A percentile compares a stretch with the other conserved stretches of the same genome.
Evolutionary conservation across 2,888 invertebrate genomes (phyloP).

Genomic region (Ichneumoninae sp.): DNA sequence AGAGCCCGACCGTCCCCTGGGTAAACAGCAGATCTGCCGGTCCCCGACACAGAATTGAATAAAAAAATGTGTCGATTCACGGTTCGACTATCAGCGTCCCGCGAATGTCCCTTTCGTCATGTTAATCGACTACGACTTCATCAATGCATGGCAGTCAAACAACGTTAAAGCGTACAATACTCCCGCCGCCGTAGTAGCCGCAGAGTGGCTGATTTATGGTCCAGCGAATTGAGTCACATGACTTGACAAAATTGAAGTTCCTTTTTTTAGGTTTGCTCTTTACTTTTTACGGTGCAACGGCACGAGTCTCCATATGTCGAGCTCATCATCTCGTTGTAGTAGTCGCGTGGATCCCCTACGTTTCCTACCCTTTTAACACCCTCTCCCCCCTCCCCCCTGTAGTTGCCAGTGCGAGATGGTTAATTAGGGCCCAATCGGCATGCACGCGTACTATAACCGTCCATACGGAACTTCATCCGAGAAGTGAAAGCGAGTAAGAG

Average conservation of each 20-base stretch:
- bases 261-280: constrained; percentile 12
- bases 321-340: constrained; percentile 21
- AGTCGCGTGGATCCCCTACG: neutral
- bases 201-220: constrained; percentile 64
- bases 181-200: constrained; percentile 8
- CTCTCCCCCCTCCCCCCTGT: constrained; percentile 16
- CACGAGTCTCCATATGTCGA: constrained; percentile 52
- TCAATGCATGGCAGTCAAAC: constrained; percentile 43
- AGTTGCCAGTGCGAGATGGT: constrained; percentile 35
- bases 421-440: constrained; percentile 61
- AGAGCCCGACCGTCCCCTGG: neutral
- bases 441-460: constrained; percentile 14
- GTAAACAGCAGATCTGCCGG: neutral
- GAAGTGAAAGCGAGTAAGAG: neutral
- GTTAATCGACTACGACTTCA: constrained; percentile 63
- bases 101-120: constrained; percentile 55
- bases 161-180: neutral
- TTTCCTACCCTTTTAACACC: constrained; percentile 3
- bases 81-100: constrained; percentile 67
- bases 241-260: constrained; percentile 58
- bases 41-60: neutral
- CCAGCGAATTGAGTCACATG: constrained; percentile 67
- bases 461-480: neutral
- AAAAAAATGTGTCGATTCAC: constrained; percentile 70
- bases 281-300: constrained; percentile 27